phyloP scores from a whole-genome alignment of 2,113 vertebrate species.

The Myrmophylax atrothorax region DNA sequence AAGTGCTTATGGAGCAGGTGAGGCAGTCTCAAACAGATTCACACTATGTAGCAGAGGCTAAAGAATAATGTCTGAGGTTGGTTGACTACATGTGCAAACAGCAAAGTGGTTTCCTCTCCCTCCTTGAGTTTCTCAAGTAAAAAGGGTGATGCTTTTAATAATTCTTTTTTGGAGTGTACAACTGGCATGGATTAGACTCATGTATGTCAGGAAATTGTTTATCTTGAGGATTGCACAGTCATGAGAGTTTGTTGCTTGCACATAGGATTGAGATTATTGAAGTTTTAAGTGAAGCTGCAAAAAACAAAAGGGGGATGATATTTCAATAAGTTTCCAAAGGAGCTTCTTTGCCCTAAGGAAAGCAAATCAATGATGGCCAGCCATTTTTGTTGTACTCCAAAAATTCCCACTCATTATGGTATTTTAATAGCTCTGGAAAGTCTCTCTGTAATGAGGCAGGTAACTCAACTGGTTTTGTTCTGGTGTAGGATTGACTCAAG shows the following conservation, averaged over 20 bases:
- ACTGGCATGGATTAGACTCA: background rate
- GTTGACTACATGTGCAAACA: background rate
- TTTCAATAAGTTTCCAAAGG: background rate
- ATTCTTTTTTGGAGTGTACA: background rate
- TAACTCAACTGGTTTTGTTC: background rate
- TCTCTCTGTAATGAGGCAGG: background rate
- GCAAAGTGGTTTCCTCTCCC: background rate
- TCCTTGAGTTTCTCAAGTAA: background rate
- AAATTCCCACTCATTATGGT: background rate
- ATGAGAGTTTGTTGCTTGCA: background rate
- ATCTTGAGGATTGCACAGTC: background rate
- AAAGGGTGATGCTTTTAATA: background rate
- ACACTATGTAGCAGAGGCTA: background rate
- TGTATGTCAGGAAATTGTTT: background rate
- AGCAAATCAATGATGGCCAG: background rate
- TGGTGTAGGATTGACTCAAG: background rate
- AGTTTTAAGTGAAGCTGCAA: background rate
- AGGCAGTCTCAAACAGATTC: background rate
- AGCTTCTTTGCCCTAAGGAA: background rate
- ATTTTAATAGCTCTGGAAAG: background rate
- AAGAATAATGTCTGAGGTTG: background rate
- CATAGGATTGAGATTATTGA: background rate
- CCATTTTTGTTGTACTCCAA: background rate
- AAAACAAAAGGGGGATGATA: background rate
- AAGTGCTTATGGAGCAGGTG: background rate